Percentiles rank a stretch among this genome's conserved stretches.
These are phyloP conservation scores for Pelobates cultripes DNA, from an alignment of 2,797 vertebrate species.

Conservation along the genomic window DNA sequence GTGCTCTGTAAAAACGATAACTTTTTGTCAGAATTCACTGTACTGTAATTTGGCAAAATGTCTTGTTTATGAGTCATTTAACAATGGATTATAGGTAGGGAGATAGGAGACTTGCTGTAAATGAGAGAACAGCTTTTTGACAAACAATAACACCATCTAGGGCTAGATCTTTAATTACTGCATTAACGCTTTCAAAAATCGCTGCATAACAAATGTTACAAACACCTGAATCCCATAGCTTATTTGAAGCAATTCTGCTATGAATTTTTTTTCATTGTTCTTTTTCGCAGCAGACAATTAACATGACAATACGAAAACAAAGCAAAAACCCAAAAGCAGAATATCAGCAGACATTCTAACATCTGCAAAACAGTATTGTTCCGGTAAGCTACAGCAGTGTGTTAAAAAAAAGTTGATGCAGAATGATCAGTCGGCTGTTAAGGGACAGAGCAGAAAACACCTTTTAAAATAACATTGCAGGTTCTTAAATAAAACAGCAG, in stretches of 20 bases:
- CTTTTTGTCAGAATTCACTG: background rate
- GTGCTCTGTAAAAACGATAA: background rate
- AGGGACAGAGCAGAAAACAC: background rate
- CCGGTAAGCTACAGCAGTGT: slow-evolving; percentile 14
- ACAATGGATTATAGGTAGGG: background rate
- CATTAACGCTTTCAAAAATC: background rate
- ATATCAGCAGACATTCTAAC: slow-evolving; percentile 26
- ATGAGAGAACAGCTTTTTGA: background rate
- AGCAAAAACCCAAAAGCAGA: slow-evolving; percentile 20
- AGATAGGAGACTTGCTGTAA: background rate
- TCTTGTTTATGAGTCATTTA: background rate
- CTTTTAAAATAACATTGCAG: slow-evolving; percentile 8
- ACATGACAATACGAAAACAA: slow-evolving; percentile 29
- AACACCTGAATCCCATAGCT: background rate
- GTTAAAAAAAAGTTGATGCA: slow-evolving; percentile 15
- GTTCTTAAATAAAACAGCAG: slow-evolving; percentile 20
- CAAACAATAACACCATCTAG: background rate
- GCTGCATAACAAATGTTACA: background rate
- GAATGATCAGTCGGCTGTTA: slow-evolving; percentile 23
- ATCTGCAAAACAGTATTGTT: slow-evolving; percentile 34
- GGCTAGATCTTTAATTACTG: background rate
- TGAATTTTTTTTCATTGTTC: slow-evolving; percentile 9
- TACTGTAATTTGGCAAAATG: background rate
- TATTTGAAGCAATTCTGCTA: background rate
- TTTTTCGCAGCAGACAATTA: slow-evolving; percentile 36